Evolutionary conservation across 2,888 invertebrate genomes (phyloP), one percentile per base, ranked within the genome.

Genomic region (Perithous albicinctus): DNA sequence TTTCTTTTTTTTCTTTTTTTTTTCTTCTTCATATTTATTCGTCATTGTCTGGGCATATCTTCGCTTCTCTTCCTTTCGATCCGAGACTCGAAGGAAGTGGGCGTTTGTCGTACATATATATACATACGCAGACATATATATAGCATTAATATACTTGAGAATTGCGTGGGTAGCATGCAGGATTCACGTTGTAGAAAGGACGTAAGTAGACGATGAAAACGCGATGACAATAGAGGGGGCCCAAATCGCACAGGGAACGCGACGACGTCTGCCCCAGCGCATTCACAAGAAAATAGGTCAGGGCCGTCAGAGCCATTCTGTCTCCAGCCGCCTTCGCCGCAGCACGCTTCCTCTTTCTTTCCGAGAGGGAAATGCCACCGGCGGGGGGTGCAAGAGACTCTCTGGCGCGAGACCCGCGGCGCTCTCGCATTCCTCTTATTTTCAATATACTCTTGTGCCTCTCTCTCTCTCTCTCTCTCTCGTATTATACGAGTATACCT

Each of bases 281-380:
- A 86, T 88, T 88, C 85, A 86, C 78, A 66, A 67, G 72, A 75
- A 89, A 89, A 89, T 89, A 82, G 89, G 89, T 89, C 89, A 89
- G 85, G 89, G 89, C 83, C 87, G 85, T n/a, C 26, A 18, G 48
- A 74, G 63, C 67, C n/a, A 66, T 63, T 80, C 78, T 56, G 72
- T 77, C 76, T 61, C 66, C 61, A 72, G 63, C 70, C 32, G 64
- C 51, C 48, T 26, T 46, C 46, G 72, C 43, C 66, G 78, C 15
- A n/a, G 59, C 59, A 59, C 84, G 84, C 86, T 88, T 87, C 87
- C 85, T 87, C 84, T 74, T 84, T 85, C 83, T 78, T 73, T 51
- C 67, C 69, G 76, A 67, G 76, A 48, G 75, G 56, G 76, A 86
- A 84, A 83, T 74, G 74, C 74, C 61, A 51, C 38, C 48, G 64